Percentiles rank a stretch among this genome's conserved stretches.
phyloP scores from a whole-genome alignment of 2,797 vertebrate genomes.

The Syngnathus rostellatus region DNA sequence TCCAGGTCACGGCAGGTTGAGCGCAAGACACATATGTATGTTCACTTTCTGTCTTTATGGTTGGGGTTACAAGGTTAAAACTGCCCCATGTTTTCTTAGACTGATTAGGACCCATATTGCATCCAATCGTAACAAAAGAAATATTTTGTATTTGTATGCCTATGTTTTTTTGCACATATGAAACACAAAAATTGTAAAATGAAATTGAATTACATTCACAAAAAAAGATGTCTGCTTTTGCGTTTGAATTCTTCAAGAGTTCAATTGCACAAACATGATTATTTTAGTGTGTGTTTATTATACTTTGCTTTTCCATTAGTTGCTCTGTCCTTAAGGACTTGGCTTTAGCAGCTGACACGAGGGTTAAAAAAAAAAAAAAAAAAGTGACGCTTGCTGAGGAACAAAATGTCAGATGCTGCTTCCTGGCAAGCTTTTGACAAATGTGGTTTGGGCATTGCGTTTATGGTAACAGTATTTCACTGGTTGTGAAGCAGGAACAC shows the following conservation, averaged over 20 bases:
- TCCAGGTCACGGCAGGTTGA: not conserved
- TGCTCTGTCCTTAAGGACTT: not conserved
- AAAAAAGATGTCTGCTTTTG: not conserved
- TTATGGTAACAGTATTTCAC: not conserved
- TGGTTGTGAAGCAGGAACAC: not conserved
- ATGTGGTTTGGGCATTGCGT: not conserved
- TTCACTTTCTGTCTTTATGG: not conserved
- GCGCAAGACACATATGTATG: not conserved
- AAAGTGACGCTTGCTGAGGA: not conserved
- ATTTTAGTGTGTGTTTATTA: not conserved
- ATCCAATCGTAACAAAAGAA: too few species aligned
- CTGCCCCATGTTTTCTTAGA: too few species aligned
- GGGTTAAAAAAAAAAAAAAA: not conserved
- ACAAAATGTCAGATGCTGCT: not conserved
- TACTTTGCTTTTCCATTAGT: not conserved
- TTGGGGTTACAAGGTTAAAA: not conserved
- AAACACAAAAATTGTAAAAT: not conserved
- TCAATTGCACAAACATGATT: not conserved
- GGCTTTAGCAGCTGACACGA: not conserved
- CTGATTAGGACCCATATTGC: too few species aligned
- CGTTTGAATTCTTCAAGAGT: not conserved
- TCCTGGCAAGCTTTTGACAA: not conserved
- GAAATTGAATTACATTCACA: not conserved
- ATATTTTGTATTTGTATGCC: too few species aligned
- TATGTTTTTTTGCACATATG: too few species aligned